phyloP scores from a whole-genome alignment of 1,140 invertebrate genomes.

The Trialeurodes vaporariorum region DNA sequence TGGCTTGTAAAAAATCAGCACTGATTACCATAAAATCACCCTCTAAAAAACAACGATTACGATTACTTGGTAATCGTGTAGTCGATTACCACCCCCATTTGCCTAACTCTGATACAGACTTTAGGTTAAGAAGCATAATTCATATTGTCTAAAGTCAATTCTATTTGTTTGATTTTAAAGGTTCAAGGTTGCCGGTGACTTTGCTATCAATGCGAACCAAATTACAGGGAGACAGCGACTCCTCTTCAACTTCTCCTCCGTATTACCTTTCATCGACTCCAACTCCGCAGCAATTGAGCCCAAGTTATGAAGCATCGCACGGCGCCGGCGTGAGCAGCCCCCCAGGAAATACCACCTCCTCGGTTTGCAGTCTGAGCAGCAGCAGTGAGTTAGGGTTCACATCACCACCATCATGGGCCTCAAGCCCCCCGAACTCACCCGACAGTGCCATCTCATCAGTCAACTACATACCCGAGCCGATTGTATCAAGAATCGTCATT shows the following conservation, averaged over 20 bases:
- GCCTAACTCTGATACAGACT: too few relatives aligned
- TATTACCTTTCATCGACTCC: conserved; percentile 18
- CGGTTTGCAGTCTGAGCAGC: conserved; percentile 31
- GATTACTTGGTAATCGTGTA: too few relatives aligned
- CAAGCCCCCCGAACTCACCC: conserved; percentile 44
- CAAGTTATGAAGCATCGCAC: conserved; percentile 32
- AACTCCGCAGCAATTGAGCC: not conserved
- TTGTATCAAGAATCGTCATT: conserved; percentile 22
- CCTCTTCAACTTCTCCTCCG: conserved; percentile 4
- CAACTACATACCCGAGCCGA: conserved; percentile 41
- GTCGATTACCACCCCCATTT: too few relatives aligned
- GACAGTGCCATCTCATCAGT: conserved; percentile 39
- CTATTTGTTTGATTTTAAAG: too few relatives aligned
- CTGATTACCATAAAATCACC: too few relatives aligned
- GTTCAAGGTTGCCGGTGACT: conserved; percentile 33
- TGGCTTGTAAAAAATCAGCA: too few relatives aligned
- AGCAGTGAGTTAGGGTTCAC: conserved; percentile 33
- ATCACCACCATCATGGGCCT: conserved; percentile 46
- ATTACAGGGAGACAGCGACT: not conserved
- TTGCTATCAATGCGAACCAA: conserved; percentile 19
- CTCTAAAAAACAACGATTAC: too few relatives aligned
- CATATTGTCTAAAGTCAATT: too few relatives aligned
- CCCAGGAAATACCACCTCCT: conserved; percentile 35
- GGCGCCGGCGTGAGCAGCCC: conserved; percentile 40
- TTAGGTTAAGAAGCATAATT: too few relatives aligned